Base-by-base conservation (phyloP, 2,888 invertebrate genomes). In the Limenitis camilla region DNA sequence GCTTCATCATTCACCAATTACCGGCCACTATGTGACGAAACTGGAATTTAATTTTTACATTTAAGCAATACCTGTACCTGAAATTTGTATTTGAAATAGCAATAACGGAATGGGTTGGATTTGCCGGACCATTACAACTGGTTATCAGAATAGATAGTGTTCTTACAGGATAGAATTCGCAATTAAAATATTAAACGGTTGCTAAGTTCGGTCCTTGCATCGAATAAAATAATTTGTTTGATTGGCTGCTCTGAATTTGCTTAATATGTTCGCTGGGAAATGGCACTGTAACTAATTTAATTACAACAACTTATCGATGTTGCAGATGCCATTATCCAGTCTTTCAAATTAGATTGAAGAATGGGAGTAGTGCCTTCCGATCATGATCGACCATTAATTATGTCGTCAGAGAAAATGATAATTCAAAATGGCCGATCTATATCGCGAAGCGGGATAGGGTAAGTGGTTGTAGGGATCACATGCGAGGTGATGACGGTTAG, bases 51-150 rank as follows among this genome's bases (percentile, higher is more conserved):
- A 76, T 76, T 78, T 72, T 77, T 80, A 81, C 81, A 80, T 74
- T 71, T 83, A 84, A 85, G 84, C 83, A 85, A 84, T 85, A 85
- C 81, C 80, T 79, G 85, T 85, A 85, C 84, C 85, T 84, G 85
- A 83, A 72, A 60, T 73, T 74, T 69, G 72, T 76, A 73, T 33
- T 39, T 32, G 49, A 57, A 50, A 66, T 66, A 66, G 67, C 68
- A 74, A 75, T 74, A 73, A 69, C 70, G 73, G 75, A 81, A 82
- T 76, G 81, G 77, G 69, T 74, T 70, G 77, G 64, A 62, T 74
- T 75, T 74, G 79, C 75, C 73, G 78, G 75, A 73, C 63, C 72
- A 53, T 76, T 64, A 69, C 68, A 71, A 69, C 52, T 60, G 55
- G 58, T 52, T 40, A 45, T 43, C 47, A 49, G 62, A 50, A 53